Base-by-base conservation (phyloP, 2,113 vertebrate genomes). In the Podarcis muralis region DNA sequence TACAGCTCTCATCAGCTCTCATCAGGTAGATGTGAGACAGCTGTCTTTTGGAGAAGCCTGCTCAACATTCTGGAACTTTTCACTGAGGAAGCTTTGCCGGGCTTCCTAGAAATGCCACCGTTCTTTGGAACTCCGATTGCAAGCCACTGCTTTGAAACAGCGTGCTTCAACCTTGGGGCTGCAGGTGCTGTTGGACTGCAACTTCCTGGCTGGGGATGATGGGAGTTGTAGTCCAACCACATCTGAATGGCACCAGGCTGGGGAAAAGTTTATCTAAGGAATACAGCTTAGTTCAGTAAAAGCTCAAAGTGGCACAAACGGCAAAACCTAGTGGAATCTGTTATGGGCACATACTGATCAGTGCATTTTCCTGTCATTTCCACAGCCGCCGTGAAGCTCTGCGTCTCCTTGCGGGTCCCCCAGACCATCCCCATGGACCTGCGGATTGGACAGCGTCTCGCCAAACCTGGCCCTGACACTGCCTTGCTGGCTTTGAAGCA, bases 381-480 rank as follows among this genome's bases (percentile, higher is more conserved):
- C 1, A 0, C 91, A 97, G 97, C 96, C 91, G 95, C 94, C 1
- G 95, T 94, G 93, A 92, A 76, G 30, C 90, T 94, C 62, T 86
- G 89, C 74, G 74, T 93, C 93, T 95, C 95, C 84, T 90, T 93
- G 1, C 92, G 93, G 91, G 95, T 96, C 93, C 97, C 95, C 94
- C 97, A 96, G 96, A 87, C 95, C 66, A 95, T 86, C 90, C 97
- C 97, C 95, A 99, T 99, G 98, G 98, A 99, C 96, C 97, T 99
- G 90, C 97, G 98, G 43, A 97, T 99, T 91, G 97, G 97, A 92
- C 98, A 97, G 93, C 97, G 98, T 89, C 92, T 98, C 59, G 43
- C 96, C 13, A 96, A 96, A 92, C 95, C 95, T 16, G 65, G 94
- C 93, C 94, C 96, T 2, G 97, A 98, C 94, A 95, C 97, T 25